Conservation (phyloP, 2,888 invertebrate species). For the Cenopis cana region DNA sequence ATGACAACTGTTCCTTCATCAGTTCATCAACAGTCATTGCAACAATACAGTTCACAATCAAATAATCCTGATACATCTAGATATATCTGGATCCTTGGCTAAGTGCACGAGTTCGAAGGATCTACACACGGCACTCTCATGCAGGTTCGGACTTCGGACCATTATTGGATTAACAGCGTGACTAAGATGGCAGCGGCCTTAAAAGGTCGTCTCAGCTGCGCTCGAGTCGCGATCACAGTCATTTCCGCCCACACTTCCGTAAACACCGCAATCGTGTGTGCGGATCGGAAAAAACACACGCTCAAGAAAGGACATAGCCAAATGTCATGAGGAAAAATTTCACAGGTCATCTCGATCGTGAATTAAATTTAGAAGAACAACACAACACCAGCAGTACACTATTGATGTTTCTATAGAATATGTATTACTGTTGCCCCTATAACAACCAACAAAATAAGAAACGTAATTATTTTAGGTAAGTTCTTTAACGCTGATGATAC, state of each 20-base stretch:
- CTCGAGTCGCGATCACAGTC: constrained; percentile 43
- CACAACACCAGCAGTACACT: too few species aligned
- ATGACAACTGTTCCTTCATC: background rate
- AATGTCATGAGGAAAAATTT: constrained; percentile 30
- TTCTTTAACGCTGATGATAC: too few species aligned
- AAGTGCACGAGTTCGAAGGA: background rate
- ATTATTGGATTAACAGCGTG: constrained; percentile 26
- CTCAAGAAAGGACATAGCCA: constrained; percentile 39
- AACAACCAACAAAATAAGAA: too few species aligned
- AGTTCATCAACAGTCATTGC: background rate
- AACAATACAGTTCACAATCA: background rate
- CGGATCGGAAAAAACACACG: constrained; percentile 50
- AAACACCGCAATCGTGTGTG: constrained; percentile 56
- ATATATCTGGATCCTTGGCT: background rate
- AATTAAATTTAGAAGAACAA: background rate
- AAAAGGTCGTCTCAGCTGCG: constrained; percentile 44
- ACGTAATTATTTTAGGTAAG: too few species aligned
- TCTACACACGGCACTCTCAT: constrained; percentile 1
- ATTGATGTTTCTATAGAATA: too few species aligned
- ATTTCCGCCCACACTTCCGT: constrained; percentile 64
- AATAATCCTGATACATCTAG: background rate
- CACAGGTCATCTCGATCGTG: constrained; percentile 5
- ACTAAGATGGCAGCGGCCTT: constrained; percentile 37
- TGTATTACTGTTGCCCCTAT: too few species aligned
- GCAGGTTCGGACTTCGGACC: constrained; percentile 8